Evolutionary conservation across 2,797 vertebrate genomes (phyloP).

Genomic region (Ptychobarbus kaznakovi): DNA sequence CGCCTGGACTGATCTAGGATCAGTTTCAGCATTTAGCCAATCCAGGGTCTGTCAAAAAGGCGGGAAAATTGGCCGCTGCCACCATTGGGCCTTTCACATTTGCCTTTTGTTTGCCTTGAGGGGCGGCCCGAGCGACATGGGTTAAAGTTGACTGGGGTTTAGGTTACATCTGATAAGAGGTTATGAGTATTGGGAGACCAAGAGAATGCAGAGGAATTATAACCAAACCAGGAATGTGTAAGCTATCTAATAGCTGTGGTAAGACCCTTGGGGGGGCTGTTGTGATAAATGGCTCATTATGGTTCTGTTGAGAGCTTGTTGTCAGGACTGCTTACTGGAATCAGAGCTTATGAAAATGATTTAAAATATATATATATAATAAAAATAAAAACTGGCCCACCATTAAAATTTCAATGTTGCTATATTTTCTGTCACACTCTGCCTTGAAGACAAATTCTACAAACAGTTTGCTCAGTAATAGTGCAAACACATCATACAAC

Average conservation of each 20-base stretch:
- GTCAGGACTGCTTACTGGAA: constrained; percentile 32
- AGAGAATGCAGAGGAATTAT: constrained; percentile 76
- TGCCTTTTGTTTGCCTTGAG: constrained; percentile 77
- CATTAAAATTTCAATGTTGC: not conserved
- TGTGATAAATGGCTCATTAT: not conserved
- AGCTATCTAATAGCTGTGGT: constrained; percentile 74
- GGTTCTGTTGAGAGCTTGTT: constrained; percentile 9
- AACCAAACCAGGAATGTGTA: constrained; percentile 80
- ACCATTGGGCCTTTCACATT: constrained; percentile 83
- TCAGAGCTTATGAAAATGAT: not conserved
- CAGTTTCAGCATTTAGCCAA: constrained; percentile 63
- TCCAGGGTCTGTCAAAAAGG: constrained; percentile 11
- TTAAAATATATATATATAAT: not conserved
- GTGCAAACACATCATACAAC: not conserved
- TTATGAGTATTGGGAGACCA: constrained; percentile 76
- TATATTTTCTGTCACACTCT: not conserved
- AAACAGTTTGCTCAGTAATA: constrained; percentile 10
- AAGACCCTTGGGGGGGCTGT: constrained; percentile 25
- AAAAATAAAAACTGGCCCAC: not conserved
- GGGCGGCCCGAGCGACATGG: constrained; percentile 68
- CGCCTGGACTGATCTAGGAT: constrained; percentile 59
- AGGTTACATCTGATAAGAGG: constrained; percentile 86
- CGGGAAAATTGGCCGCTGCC: constrained; percentile 65
- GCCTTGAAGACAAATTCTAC: constrained; percentile 12
- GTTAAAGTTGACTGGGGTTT: constrained; percentile 83